Base-by-base conservation (phyloP, 2,113 vertebrate species). In the Nycticorax nycticorax region DNA sequence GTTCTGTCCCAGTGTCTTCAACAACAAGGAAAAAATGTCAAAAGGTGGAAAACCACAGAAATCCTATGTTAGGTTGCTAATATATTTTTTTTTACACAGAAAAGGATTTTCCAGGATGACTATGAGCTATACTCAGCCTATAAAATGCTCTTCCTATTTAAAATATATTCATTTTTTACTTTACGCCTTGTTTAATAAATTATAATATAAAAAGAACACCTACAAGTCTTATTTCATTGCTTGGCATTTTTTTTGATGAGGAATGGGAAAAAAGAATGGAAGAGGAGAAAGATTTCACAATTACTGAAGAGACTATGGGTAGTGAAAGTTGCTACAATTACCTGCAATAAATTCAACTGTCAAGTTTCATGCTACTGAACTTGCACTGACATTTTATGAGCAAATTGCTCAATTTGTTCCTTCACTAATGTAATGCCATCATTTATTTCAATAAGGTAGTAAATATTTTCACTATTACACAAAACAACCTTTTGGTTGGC, bases 401-500 rank as follows among this genome's bases (percentile, higher is more conserved):
- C 89, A 93, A 95, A 96, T 80, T 86, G 95, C 94, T 96, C 72
- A 22, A 96, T 95, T 92, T 97, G 94, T 97, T 92, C 94, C 94
- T 95, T 97, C 80, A 92, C 91, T 97, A 97, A 98, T 94, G 82
- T 66, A 97, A 97, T 88, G 72, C 90, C 92, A 97, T 95, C 71
- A 93, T 97, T 97, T 98, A 97, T 88, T 97, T 96, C 95, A 94
- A 90, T 96, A 97, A 97, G 63, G 75, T n/a, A 87, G 98, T 97
- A 98, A 98, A 98, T 97, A 98, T 98, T 98, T 98, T 97, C 96
- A 96, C 93, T 93, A 91, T 95, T 88, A 93, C 76, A 95, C 10
- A 94, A 96, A 98, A 97, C 92, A 97, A 96, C 72, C 96, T 98
- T 99, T 97, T 98, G 98, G 98, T 95, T 98, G 98, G 98, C 98